Percentiles rank a stretch among this genome's conserved stretches.
Conservation (phyloP, 2,113 vertebrate species). For the Crotalus tigris region DNA sequence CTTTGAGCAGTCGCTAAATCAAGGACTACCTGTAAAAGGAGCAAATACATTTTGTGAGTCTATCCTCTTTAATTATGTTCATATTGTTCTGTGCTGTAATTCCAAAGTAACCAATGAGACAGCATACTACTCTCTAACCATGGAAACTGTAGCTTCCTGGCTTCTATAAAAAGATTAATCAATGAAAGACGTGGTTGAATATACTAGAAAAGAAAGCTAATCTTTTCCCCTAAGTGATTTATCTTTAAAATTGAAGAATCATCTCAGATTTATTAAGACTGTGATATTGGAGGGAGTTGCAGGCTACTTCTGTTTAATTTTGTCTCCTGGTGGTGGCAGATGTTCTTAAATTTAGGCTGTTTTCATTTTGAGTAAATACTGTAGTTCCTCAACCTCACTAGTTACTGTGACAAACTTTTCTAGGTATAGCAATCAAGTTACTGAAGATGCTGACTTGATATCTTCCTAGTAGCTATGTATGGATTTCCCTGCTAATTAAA, state of each 20-base stretch:
- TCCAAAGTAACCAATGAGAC: not conserved
- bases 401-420: not conserved
- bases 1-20: not conserved
- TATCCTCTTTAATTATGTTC: not conserved
- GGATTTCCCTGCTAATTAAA: not conserved
- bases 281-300: not conserved
- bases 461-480: not conserved
- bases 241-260: not conserved
- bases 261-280: not conserved
- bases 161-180: constrained; percentile 41
- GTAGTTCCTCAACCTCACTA: not conserved
- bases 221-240: not conserved
- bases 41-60: not conserved
- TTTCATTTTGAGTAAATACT: not conserved
- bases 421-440: not conserved
- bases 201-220: not conserved
- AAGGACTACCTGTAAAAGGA: not conserved
- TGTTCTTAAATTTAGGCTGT: not conserved
- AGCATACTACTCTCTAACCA: not conserved
- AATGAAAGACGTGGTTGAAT: not conserved
- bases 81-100: not conserved
- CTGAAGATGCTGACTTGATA: not conserved
- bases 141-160: constrained; percentile 22
- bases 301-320: not conserved
- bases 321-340: not conserved